These are phyloP conservation scores for Tetraneura akinire DNA, from an alignment of 1,140 invertebrate genomes.

Conservation along the genomic window DNA sequence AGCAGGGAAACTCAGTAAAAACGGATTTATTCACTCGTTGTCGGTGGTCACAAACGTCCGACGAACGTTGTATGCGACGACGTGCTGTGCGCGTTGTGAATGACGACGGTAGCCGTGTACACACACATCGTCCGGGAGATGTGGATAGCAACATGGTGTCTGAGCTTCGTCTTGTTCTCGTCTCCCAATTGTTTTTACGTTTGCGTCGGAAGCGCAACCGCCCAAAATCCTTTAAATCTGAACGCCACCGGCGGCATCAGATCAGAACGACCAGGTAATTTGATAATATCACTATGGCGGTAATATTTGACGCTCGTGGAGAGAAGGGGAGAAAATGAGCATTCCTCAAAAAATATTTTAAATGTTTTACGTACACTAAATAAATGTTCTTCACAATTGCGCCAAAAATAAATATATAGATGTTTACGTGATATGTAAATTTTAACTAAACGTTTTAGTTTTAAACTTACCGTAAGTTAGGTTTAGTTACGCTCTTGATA, in stretches of 20 bases:
- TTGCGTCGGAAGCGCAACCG: neutral
- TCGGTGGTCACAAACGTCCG: neutral
- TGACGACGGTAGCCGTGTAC: no score
- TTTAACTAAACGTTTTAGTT: no score
- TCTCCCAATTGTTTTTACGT: conserved; percentile 22
- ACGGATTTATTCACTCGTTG: neutral
- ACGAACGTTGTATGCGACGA: neutral
- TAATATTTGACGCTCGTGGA: no score
- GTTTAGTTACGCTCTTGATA: no score
- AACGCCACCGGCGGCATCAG: neutral
- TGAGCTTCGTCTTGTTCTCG: conserved; percentile 40
- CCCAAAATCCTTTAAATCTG: neutral
- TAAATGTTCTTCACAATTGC: no score
- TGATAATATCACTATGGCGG: no score
- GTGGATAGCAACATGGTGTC: conserved; percentile 49
- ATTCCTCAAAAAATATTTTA: no score
- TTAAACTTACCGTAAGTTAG: no score
- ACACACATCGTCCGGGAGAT: conserved; percentile 3
- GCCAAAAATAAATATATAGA: no score
- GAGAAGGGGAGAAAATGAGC: no score
- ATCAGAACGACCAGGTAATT: conserved; percentile 10
- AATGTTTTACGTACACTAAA: no score
- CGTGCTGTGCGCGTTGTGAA: neutral
- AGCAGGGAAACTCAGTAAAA: neutral
- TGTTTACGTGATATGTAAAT: no score